Evolutionary conservation across 2,113 vertebrate genomes (phyloP).

Genomic region (Centropristis striata): DNA sequence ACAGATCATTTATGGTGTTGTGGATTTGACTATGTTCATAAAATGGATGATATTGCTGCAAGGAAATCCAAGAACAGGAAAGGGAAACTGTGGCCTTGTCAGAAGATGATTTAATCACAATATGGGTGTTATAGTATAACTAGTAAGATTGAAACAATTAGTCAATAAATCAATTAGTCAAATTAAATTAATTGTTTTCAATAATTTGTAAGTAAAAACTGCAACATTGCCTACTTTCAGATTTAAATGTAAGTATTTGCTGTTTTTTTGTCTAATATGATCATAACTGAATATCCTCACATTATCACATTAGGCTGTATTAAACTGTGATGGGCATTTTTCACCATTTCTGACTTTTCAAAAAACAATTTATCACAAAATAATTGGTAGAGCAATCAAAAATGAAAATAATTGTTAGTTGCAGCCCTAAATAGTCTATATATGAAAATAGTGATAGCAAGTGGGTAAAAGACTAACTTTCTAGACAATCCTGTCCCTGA

Average conservation of each 20-base stretch:
- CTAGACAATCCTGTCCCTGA: neutral
- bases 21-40: conserved; percentile 39
- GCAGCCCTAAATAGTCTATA: neutral
- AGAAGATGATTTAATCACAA: conserved; percentile 14
- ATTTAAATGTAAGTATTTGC: neutral
- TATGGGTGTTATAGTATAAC: neutral
- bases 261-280: conserved; percentile 1
- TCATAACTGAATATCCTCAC: neutral
- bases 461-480: neutral
- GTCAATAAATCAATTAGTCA: neutral
- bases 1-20: conserved; percentile 52
- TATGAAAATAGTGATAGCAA: neutral
- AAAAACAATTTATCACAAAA: neutral
- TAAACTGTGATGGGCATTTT: no score
- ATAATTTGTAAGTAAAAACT: neutral
- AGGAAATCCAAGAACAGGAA: conserved; percentile 3
- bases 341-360: neutral
- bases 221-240: neutral
- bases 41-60: conserved; percentile 52
- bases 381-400: neutral
- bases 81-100: conserved; percentile 3
- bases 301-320: no score
- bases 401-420: no score
- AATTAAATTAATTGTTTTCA: neutral
- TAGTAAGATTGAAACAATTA: neutral